These are phyloP conservation scores for Psittacula echo DNA, from an alignment of 2,797 vertebrate genomes.

Conservation along the genomic window DNA sequence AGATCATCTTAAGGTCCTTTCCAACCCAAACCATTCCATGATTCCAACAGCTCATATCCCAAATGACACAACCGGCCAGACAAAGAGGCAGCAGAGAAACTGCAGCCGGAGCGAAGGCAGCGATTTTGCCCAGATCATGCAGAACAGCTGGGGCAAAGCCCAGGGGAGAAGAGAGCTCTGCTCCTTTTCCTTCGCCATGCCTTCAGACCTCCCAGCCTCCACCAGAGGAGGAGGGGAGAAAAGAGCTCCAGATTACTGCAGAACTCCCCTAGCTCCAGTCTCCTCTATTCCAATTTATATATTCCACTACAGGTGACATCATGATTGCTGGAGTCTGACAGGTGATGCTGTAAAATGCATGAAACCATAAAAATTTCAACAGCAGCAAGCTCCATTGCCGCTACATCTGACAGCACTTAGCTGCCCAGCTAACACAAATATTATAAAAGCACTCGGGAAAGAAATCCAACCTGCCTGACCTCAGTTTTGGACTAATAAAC, in stretches of 20 bases:
- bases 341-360: constrained; percentile 72
- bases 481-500: constrained; percentile 68
- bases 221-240: background rate
- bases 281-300: constrained; percentile 23
- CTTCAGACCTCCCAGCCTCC: background rate
- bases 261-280: constrained; percentile 4
- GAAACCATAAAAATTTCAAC: constrained; percentile 72
- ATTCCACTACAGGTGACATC: constrained; percentile 70
- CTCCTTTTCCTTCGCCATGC: background rate
- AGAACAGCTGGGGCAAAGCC: background rate
- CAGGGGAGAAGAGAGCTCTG: background rate
- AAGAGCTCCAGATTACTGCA: background rate
- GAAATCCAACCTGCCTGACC: constrained; percentile 68
- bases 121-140: background rate
- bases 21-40: background rate
- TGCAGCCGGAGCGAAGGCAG: background rate
- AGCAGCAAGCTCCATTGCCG: constrained; percentile 65
- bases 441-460: constrained; percentile 58
- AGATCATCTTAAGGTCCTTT: background rate
- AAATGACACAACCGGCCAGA: background rate
- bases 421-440: constrained; percentile 70
- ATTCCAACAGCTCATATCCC: background rate
- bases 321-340: constrained; percentile 65
- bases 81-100: background rate
- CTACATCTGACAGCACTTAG: constrained; percentile 69